Base-by-base conservation (phyloP, 1,140 invertebrate species). In the Drosophila mojavensis region DNA sequence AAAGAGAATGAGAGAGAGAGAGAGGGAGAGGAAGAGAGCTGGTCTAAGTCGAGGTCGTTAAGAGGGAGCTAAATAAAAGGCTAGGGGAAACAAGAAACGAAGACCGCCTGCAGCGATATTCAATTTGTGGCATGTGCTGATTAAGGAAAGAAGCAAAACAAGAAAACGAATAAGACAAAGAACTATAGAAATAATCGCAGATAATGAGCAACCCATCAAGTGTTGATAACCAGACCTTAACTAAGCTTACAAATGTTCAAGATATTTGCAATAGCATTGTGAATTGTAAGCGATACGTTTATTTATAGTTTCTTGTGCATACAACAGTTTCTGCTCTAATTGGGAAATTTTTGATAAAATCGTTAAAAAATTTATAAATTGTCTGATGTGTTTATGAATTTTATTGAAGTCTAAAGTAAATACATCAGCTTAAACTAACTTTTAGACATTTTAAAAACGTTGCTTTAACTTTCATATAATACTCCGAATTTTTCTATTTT, bases 31-130 rank as follows among this genome's bases (percentile, higher is more conserved):
- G 6, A 7, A 6, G 30, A 33, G 30, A 33, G 20, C 20, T 39
- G 10, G 56, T 11, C 45, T 64, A 56, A 58, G 45, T 47, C 33
- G 59, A 65, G 71, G 66, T 72, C 67, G 61, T 80, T 65, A 76
- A 75, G 51, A 78, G 17, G 47, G 10, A 67, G 60, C 17, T 53
- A 39, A 59, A 56, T 53, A 39, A 59, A 56, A 48, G 6, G 20
- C 20, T 20, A 26, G 24, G 48, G 26, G 3, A 13, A 50, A 24
- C 48, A 20, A 10, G 20, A 9, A 50, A 0, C 17, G 11, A 24
- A 24, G 48, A 26, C 48, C 48, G 48, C 48, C 48, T 10, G 20
- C 11, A 11, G 48, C 48, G 10, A 24, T 50, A 26, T 26, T 26
- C 26, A 26, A 50, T 50, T 50, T 50, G 17, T 50, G 47, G 45